Evolutionary conservation across 1,140 invertebrate species (phyloP).

Genomic region (Drosophila neocordata): DNA sequence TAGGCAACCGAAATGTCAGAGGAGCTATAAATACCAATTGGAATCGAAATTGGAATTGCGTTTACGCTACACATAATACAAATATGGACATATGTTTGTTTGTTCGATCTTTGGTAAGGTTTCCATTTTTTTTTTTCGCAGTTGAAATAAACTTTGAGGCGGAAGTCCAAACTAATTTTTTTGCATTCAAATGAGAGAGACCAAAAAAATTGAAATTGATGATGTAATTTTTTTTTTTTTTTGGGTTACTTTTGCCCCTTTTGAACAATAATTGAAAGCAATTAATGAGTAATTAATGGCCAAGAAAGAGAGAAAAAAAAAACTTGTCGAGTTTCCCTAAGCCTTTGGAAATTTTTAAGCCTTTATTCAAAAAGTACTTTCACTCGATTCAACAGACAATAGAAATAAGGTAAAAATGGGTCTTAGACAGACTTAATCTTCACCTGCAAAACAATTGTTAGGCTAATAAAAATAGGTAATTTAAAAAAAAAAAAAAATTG

Average conservation of each 20-base stretch:
- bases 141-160: constrained; percentile 35
- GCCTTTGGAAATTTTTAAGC: not conserved
- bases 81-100: constrained; percentile 65
- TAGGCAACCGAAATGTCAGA: constrained; percentile 65
- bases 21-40: constrained; percentile 72
- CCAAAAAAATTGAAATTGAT: not conserved
- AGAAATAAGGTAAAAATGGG: too few species aligned
- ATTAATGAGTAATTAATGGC: constrained; percentile 9
- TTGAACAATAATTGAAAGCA: constrained; percentile 5
- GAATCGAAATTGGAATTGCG: constrained; percentile 46
- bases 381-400: too few species aligned
- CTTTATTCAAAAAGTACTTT: not conserved
- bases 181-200: not conserved
- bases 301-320: not conserved
- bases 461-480: too few species aligned
- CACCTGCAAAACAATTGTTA: constrained; percentile 7
- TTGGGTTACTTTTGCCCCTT: not conserved
- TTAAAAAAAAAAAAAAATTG: too few species aligned
- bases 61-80: constrained; percentile 70
- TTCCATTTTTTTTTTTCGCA: constrained; percentile 42
- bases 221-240: not conserved
- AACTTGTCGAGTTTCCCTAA: not conserved
- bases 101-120: constrained; percentile 8
- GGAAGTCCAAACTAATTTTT: constrained; percentile 4
- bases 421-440: constrained; percentile 3